These are phyloP conservation scores for Hermatobates lingyangjiaoensis DNA, from an alignment of 1,140 invertebrate species.

Conservation along the genomic window DNA sequence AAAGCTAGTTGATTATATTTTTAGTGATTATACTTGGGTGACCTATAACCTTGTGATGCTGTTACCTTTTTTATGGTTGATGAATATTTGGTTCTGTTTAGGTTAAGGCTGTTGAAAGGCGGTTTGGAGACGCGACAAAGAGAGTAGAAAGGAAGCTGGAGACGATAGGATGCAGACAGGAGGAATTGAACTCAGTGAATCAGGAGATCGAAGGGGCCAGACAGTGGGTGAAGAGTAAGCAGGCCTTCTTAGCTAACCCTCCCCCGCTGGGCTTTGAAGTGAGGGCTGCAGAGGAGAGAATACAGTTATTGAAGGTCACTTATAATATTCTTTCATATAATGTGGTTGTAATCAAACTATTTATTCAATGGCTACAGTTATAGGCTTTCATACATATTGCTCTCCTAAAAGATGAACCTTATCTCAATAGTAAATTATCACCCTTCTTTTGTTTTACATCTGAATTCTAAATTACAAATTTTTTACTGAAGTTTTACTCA, in stretches of 20 bases:
- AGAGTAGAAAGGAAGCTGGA: slow-evolving; percentile 63
- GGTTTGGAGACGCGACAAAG: slow-evolving; percentile 63
- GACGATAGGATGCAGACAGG: slow-evolving; percentile 56
- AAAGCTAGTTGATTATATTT: too few relatives aligned
- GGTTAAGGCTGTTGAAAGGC: slow-evolving; percentile 60
- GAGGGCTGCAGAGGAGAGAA: slow-evolving; percentile 47
- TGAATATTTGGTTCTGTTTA: slow-evolving; percentile 24
- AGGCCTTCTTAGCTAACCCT: slow-evolving; percentile 41
- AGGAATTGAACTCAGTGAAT: slow-evolving; percentile 41
- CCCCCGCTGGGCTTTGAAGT: slow-evolving; percentile 51
- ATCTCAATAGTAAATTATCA: background rate
- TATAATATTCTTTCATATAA: too few relatives aligned
- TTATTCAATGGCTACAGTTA: too few relatives aligned
- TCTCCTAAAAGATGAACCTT: background rate
- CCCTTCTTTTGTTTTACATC: background rate
- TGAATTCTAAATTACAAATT: background rate
- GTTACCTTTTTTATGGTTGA: too few relatives aligned
- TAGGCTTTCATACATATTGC: too few relatives aligned
- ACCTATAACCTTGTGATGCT: too few relatives aligned
- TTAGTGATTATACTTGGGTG: too few relatives aligned
- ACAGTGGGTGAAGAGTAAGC: slow-evolving; percentile 61
- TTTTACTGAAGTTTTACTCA: too few relatives aligned
- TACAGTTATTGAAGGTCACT: slow-evolving; percentile 44
- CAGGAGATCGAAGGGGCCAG: slow-evolving; percentile 42
- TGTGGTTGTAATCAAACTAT: too few relatives aligned